A percentile compares a stretch with the other conserved stretches of the same genome.
phyloP scores from a whole-genome alignment of 2,888 invertebrate species.

The Aphodius granarius region DNA sequence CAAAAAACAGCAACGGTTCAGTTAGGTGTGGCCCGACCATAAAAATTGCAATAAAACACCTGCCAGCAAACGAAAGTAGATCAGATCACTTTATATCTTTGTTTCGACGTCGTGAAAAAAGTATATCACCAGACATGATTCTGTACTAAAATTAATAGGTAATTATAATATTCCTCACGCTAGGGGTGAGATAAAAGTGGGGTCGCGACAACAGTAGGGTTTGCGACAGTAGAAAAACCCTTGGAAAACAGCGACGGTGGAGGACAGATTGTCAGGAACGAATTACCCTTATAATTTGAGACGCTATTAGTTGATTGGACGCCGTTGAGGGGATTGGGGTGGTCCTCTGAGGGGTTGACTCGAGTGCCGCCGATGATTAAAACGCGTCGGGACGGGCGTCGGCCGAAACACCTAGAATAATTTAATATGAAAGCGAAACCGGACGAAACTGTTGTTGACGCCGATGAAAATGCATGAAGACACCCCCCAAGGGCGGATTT shows the following conservation, averaged over 20 bases:
- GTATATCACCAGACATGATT: neutral
- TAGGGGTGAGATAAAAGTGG: neutral
- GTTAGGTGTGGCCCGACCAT: neutral
- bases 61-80: neutral
- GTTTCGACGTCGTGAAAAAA: neutral
- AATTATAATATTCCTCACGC: neutral
- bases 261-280: neutral
- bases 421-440: conserved; percentile 8
- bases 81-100: neutral
- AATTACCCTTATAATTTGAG: conserved; percentile 12
- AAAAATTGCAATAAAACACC: neutral
- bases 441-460: too few relatives aligned
- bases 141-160: neutral
- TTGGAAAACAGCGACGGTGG: neutral
- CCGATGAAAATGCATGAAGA: conserved; percentile 6
- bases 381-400: neutral
- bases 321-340: neutral
- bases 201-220: neutral
- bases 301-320: conserved; percentile 10
- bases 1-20: neutral
- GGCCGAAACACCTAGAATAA: neutral
- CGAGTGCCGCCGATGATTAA: neutral
- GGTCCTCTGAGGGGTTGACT: neutral
- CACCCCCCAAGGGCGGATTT: neutral
- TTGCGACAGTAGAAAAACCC: neutral